Evolutionary conservation across 1,140 invertebrate species (phyloP), one percentile per base, ranked within the genome.

Genomic region (Plodia interpunctella): DNA sequence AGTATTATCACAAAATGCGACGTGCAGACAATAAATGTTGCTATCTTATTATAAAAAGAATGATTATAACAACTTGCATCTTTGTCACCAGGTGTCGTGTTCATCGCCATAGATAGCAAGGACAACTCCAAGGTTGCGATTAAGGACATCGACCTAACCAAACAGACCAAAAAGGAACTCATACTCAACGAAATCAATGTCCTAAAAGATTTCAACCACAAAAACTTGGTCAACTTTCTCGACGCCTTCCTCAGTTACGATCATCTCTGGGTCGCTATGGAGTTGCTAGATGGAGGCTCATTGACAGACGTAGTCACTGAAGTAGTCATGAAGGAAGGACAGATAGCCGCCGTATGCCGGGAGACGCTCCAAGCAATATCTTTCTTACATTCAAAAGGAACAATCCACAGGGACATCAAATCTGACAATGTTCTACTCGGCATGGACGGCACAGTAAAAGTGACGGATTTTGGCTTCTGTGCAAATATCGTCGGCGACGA

Each of bases 391-490:
- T 93, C 93, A 17, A 96, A 95, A 79, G 96, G 96, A n/a, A 97
- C 96, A 20, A 97, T 97, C 68, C 96, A 97, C 77, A 92, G 96
- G 65, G 97, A 99, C 80, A 98, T 99, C 44, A 99, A 99, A 83
- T 98, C 96, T 25, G 98, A 99, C 81, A 99, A 99, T 85, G 96
- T 99, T 59, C 91, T 99, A 10, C 91, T 99, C 0, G 98, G 98
- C 44, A 97, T 98, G 96, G 97, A 99, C 84, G 98, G 98, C 11
- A 93, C 93, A 38, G 97, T 99, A 0, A 99, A 99, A 93, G 94
- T 99, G 0, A 99, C 98, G 13, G 98, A 99, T 88, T 99, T 99
- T 90, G 98, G 98, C 18, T 99, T 99, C 87, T 99, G 98, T 91
- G 93, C 97, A 63, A 96, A 96, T 68, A 95, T 97, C 58, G 92